Evolutionary conservation across 2,888 invertebrate species (phyloP).

Genomic region (Lymantria monacha): DNA sequence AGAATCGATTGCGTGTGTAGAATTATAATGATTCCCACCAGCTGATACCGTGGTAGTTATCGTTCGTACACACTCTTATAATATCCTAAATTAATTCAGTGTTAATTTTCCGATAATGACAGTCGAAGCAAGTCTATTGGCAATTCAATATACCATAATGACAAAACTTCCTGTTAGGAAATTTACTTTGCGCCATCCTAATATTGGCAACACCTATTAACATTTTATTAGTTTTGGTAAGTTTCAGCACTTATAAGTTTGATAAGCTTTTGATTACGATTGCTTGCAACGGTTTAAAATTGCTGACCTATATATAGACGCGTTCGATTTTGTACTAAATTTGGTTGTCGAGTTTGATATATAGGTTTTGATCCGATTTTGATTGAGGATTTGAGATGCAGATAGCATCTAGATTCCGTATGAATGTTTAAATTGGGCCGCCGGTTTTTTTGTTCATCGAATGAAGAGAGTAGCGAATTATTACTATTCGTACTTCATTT

Average conservation of each 20-base stretch:
- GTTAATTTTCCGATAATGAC: conserved; percentile 22
- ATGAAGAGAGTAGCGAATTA: too few species aligned
- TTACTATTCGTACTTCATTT: too few species aligned
- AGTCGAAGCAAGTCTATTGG: conserved; percentile 27
- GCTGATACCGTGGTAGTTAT: background rate
- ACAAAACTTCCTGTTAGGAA: conserved; percentile 33
- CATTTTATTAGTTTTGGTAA: conserved; percentile 12
- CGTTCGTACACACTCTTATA: background rate
- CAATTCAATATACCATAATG: conserved; percentile 32
- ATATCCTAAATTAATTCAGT: conserved; percentile 18
- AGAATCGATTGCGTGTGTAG: background rate
- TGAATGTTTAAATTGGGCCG: too few species aligned
- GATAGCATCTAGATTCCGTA: too few species aligned
- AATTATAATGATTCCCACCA: background rate
- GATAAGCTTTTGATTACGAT: conserved; percentile 4
- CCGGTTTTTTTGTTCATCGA: too few species aligned
- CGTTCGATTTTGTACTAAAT: background rate
- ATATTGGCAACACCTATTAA: conserved; percentile 31
- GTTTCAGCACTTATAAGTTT: conserved; percentile 21
- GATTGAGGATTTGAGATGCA: too few species aligned
- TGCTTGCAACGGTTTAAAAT: background rate
- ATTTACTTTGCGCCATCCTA: conserved; percentile 17
- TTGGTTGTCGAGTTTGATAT: background rate
- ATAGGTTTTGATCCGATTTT: too few species aligned
- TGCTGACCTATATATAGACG: background rate